Base-by-base conservation (phyloP, 2,797 vertebrate genomes). In the Oreochromis mossambicus region DNA sequence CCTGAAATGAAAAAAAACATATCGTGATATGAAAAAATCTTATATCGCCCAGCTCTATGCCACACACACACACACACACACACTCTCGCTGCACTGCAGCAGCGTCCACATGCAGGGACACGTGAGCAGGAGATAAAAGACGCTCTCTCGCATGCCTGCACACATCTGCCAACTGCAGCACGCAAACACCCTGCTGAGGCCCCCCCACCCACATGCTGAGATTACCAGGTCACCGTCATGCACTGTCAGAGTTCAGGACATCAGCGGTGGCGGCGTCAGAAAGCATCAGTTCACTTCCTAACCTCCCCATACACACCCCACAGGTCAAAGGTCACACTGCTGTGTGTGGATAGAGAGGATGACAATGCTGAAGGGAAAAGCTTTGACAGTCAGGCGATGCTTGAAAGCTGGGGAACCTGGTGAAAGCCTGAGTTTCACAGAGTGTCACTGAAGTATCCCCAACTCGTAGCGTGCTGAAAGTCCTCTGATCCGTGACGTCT, bases 131-230 rank as follows among this genome's bases (percentile, higher is more conserved):
- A 24, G 5, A 48, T 41, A 15, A 43, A 77, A 83, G 7, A n/a
- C 8, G 3, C 55, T 1, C 79, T 50, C 56, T 81, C 78, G 73
- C 91, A 84, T 85, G 87, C 91, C 82, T 61, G 86, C 61, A 83
- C 91, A 88, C 86, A 88, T 89, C 83, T 85, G 86, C 6, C 32
- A 78, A 84, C 83, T 85, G 50, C 21, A 68, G 8, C 56, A 77
- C 29, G 2, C 78, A 79, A 50, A 85, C 80, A 76, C 61, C 54
- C 55, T 19, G 26, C 36, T 54, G 81, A 87, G 80, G 83, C 82
- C 36, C 19, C 4, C 34, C 6, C 55, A 9, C 24, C 7, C 14
- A 14, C 29, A 36, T 17, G 6, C 17, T 10, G 3, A 19, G 32
- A 36, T 61, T 61, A 36, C 46, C 79, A 86, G 87, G 81, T 50